Conservation (phyloP, 2,888 invertebrate species). For the Phortica magna region DNA sequence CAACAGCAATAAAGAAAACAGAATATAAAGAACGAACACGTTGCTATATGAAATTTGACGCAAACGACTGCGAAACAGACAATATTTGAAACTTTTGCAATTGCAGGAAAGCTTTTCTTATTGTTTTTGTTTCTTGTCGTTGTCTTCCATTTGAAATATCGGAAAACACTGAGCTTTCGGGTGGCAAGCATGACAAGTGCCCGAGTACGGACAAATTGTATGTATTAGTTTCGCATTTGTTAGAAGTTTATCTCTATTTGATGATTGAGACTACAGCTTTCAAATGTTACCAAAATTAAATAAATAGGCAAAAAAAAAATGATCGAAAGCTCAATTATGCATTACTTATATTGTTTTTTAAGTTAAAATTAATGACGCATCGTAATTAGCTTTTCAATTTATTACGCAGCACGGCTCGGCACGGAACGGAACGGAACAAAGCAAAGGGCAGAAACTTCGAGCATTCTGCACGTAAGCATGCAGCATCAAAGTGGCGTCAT, state of each 20-base stretch:
- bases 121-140: conserved; percentile 34
- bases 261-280: conserved; percentile 8
- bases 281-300: conserved; percentile 46
- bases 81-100: background rate
- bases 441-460: background rate
- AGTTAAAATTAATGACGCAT: background rate
- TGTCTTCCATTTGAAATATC: no score
- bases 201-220: background rate
- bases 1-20: no score
- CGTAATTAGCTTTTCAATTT: background rate
- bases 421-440: no score
- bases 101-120: conserved; percentile 46
- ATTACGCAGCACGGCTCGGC: no score
- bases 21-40: background rate
- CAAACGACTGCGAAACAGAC: background rate
- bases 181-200: conserved; percentile 30
- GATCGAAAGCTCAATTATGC: background rate
- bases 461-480: background rate
- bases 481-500: conserved; percentile 16
- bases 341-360: background rate
- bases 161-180: background rate
- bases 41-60: background rate
- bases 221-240: background rate
- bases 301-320: conserved; percentile 56
- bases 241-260: background rate